Conservation (phyloP, 2,113 vertebrate species). For the Cinclus cinclus region DNA sequence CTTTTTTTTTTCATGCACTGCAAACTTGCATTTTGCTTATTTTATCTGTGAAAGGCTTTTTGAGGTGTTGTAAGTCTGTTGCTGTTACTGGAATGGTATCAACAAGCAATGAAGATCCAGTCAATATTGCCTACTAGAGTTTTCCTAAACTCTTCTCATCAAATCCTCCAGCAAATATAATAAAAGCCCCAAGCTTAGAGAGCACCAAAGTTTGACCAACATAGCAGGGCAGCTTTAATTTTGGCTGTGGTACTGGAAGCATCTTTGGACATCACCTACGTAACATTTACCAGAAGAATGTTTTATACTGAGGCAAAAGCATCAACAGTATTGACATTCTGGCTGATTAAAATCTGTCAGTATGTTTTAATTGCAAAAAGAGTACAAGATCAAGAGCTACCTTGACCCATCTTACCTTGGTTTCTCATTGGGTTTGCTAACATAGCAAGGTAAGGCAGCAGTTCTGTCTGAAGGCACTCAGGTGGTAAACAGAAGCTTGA, state of each 20-base stretch:
- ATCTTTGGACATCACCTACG: not conserved
- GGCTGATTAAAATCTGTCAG: not conserved
- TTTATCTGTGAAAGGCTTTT: not conserved
- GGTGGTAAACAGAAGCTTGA: slow-evolving; percentile 87
- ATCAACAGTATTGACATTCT: not conserved
- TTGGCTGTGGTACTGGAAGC: not conserved
- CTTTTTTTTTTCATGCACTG: not conserved
- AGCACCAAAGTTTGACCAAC: not conserved
- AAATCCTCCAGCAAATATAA: not conserved
- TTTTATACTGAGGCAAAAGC: not conserved
- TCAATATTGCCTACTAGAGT: not conserved
- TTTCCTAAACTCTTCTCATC: not conserved
- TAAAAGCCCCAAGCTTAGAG: not conserved
- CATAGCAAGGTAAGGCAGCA: slow-evolving; percentile 89
- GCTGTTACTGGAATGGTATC: not conserved
- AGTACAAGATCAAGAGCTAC: not conserved
- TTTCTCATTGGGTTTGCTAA: slow-evolving; percentile 90
- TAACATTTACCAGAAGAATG: not conserved
- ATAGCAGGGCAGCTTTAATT: not conserved
- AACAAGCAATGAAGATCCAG: not conserved
- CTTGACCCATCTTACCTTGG: slow-evolving; percentile 77
- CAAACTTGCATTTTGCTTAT: not conserved
- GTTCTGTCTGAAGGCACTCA: slow-evolving; percentile 85
- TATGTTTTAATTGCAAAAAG: not conserved
- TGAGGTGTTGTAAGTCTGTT: not conserved